Conservation (phyloP, 2,888 invertebrate genomes). For the Eretmocerus hayati region DNA sequence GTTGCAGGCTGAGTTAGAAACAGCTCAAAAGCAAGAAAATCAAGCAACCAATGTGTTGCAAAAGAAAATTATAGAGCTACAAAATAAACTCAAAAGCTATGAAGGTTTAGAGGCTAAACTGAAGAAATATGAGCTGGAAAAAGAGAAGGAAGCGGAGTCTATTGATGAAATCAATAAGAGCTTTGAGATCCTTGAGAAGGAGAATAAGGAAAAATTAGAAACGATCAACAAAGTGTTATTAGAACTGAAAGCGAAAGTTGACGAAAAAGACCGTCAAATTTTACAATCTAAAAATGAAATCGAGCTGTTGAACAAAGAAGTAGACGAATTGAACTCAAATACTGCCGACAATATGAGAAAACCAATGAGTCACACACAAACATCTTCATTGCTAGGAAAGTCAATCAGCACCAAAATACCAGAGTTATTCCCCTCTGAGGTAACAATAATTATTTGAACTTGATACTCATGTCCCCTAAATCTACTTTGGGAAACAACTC, state of each 20-base stretch:
- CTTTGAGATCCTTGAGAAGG: slow-evolving; percentile 1
- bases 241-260: slow-evolving; percentile 8
- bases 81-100: slow-evolving; percentile 10
- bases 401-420: slow-evolving; percentile 9
- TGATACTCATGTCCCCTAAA: background rate
- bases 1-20: slow-evolving; percentile 7
- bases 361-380: no score
- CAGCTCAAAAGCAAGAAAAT: slow-evolving; percentile 6
- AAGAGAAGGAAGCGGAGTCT: slow-evolving; percentile 9
- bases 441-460: slow-evolving; percentile 1
- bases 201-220: slow-evolving; percentile 9
- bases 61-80: slow-evolving; percentile 12
- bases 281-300: slow-evolving; percentile 4
- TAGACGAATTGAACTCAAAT: slow-evolving; percentile 4
- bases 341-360: no score
- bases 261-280: slow-evolving; percentile 1
- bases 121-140: slow-evolving; percentile 4
- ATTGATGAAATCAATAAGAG: background rate
- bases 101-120: slow-evolving; percentile 5
- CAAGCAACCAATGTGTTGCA: slow-evolving; percentile 11
- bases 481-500: no score
- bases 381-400: no score
- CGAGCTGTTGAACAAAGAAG: slow-evolving; percentile 7
- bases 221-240: background rate
- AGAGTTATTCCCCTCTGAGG: slow-evolving; percentile 10